Evolutionary conservation across 2,113 vertebrate species (phyloP).

Genomic region (Isurus oxyrinchus): DNA sequence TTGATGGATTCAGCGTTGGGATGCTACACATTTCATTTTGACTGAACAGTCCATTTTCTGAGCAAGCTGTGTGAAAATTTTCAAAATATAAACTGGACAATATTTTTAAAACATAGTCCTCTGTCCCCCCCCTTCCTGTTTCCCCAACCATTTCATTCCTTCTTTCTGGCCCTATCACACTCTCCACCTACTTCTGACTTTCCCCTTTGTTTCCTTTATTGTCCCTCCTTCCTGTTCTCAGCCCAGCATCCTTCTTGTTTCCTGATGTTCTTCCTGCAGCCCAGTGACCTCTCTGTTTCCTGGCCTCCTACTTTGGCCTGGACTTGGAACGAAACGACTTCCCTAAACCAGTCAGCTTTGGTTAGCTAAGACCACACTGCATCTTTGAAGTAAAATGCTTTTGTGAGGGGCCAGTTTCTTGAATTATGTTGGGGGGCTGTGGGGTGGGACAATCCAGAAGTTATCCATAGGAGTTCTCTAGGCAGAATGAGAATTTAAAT

Average conservation of each 20-base stretch:
- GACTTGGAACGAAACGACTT: background rate
- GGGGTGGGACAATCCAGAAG: background rate
- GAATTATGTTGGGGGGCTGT: too few species aligned
- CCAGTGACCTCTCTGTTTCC: background rate
- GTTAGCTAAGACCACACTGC: background rate
- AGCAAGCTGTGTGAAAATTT: background rate
- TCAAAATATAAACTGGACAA: background rate
- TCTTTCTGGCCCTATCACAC: background rate
- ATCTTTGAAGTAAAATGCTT: background rate
- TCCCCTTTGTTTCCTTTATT: background rate
- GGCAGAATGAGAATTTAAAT: background rate
- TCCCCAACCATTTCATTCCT: slow-evolving; percentile 42
- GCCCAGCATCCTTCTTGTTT: slow-evolving; percentile 52
- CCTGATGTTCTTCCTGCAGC: slow-evolving; percentile 31
- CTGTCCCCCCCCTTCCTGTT: background rate
- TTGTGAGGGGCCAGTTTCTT: background rate
- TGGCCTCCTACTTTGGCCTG: background rate
- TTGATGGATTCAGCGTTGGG: background rate
- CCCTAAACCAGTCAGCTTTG: background rate
- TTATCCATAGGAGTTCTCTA: background rate
- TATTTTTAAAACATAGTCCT: background rate
- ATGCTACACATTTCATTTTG: background rate
- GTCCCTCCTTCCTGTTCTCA: slow-evolving; percentile 42
- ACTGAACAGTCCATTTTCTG: background rate
- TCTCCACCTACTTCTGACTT: background rate